Evolutionary conservation across 2,888 invertebrate genomes (phyloP).

Genomic region (Apamea epomidion): DNA sequence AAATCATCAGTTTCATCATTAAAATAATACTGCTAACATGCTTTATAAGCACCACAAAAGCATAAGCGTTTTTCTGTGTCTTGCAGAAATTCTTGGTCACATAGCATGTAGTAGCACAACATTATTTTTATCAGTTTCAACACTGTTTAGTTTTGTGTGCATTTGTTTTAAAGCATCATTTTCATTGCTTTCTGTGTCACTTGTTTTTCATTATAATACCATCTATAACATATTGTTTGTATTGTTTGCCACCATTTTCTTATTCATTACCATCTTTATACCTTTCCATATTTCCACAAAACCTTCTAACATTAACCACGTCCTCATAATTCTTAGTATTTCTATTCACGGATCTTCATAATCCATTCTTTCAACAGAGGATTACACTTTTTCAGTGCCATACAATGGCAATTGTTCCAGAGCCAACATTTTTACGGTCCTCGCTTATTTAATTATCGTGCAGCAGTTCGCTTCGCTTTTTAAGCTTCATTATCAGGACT

Average conservation of each 20-base stretch:
- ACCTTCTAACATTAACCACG: conserved; percentile 11
- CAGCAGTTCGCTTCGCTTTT: conserved; percentile 20
- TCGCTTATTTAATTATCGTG: conserved; percentile 47
- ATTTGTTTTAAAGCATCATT: background rate
- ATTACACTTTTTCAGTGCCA: conserved; percentile 39
- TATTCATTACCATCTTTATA: background rate
- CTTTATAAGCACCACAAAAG: background rate
- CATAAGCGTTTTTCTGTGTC: background rate
- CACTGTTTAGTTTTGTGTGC: background rate
- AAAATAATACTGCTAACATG: background rate
- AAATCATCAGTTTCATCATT: background rate
- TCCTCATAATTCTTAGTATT: conserved; percentile 17
- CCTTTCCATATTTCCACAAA: conserved; percentile 7
- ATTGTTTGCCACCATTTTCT: background rate
- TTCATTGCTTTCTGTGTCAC: background rate
- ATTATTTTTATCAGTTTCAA: background rate
- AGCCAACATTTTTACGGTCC: conserved; percentile 36
- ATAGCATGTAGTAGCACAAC: background rate
- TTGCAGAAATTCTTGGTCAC: background rate
- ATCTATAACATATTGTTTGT: background rate
- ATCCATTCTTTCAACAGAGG: conserved; percentile 53
- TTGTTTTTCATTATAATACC: background rate
- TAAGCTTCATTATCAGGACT: conserved; percentile 37
- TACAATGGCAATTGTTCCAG: conserved; percentile 55
- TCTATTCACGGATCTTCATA: conserved; percentile 38